These are phyloP conservation scores for Phoxinus dragarum DNA, from an alignment of 2,797 vertebrate species.

Conservation along the genomic window DNA sequence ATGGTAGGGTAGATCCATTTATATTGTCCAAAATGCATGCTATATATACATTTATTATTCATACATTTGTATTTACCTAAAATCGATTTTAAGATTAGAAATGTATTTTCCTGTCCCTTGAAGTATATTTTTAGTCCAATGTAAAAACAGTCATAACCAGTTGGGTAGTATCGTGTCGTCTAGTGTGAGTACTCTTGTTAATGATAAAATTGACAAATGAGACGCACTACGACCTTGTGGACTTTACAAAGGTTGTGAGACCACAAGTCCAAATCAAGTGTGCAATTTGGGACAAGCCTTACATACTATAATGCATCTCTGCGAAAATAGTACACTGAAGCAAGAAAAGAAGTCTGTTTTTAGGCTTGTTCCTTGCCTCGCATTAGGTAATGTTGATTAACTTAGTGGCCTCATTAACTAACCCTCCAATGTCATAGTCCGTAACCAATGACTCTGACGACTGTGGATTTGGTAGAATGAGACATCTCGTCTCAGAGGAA, in stretches of 20 bases:
- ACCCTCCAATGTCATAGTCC: not conserved
- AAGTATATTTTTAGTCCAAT: too few relatives aligned
- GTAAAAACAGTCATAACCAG: not conserved
- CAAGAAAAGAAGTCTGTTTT: not conserved
- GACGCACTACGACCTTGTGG: not conserved
- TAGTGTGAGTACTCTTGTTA: not conserved
- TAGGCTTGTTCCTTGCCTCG: not conserved
- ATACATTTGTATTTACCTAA: too few relatives aligned
- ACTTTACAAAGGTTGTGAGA: not conserved
- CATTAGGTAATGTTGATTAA: not conserved
- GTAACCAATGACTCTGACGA: constrained; percentile 13
- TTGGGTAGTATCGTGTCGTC: not conserved
- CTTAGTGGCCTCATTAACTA: not conserved
- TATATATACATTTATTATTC: too few relatives aligned
- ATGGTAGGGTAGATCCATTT: too few relatives aligned
- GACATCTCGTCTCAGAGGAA: constrained; percentile 30
- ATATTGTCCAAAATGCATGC: too few relatives aligned
- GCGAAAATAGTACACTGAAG: not conserved
- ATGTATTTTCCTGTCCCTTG: too few relatives aligned
- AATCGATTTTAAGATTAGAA: too few relatives aligned
- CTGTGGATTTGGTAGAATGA: constrained; percentile 9
- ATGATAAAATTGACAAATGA: not conserved
- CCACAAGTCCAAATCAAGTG: not conserved
- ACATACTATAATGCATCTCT: not conserved
- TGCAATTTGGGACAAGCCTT: not conserved